Evolutionary conservation across 2,888 invertebrate genomes (phyloP).

Genomic region (Drosophila merina): DNA sequence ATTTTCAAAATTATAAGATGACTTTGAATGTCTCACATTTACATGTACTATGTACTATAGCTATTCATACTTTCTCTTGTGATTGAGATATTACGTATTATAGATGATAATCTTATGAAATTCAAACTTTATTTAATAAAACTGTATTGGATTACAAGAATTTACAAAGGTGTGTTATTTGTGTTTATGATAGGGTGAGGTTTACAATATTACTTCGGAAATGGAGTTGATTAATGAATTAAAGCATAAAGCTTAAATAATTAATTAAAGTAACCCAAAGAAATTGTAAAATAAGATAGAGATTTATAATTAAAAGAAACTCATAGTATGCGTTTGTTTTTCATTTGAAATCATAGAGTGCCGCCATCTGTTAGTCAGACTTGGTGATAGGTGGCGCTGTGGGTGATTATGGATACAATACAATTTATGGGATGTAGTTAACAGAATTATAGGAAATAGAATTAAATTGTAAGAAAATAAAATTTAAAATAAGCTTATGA

Average conservation of each 20-base stretch:
- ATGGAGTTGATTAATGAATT: too few species aligned
- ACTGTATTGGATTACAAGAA: constrained; percentile 22
- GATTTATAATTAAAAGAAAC: too few species aligned
- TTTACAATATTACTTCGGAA: neutral
- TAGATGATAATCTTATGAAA: constrained; percentile 88
- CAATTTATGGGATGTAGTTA: neutral
- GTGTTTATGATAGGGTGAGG: neutral
- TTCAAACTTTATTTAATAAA: constrained; percentile 27
- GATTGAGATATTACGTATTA: constrained; percentile 89
- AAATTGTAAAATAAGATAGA: too few species aligned
- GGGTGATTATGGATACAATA: neutral
- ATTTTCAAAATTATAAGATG: constrained; percentile 4
- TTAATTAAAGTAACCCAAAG: too few species aligned
- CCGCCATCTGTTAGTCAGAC: neutral
- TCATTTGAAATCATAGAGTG: neutral
- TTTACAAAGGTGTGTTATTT: neutral
- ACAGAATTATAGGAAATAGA: neutral
- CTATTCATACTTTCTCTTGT: constrained; percentile 84
- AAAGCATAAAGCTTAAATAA: too few species aligned
- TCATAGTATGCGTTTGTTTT: too few species aligned
- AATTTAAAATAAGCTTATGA: neutral
- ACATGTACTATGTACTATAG: constrained; percentile 12
- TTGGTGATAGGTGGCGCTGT: neutral
- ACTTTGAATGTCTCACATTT: constrained; percentile 71
- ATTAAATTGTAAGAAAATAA: neutral